Base-by-base conservation (phyloP, 2,113 vertebrate genomes). In the Serinus canaria region DNA sequence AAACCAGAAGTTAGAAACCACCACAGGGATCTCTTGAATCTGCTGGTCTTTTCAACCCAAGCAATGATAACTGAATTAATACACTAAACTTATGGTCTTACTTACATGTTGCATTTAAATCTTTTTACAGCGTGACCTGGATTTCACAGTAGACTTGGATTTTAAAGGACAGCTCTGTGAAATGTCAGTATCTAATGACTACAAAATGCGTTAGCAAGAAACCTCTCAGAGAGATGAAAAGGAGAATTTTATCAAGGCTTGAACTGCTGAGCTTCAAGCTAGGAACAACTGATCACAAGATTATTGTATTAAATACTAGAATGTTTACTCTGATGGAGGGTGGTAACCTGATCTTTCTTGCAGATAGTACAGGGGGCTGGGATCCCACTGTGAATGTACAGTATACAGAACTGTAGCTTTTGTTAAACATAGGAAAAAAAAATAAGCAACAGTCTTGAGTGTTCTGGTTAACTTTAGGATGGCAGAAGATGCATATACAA, bases 91-190 rank as follows among this genome's bases (percentile, higher is more conserved):
- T 88, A 46, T 0, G 3, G 21, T 63, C 50, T 80, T 80, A 60
- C 75, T 94, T 91, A 96, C 27, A 21, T 88, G 53, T 95, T 80
- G 30, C 56, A 30, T 89, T 89, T 69, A 58, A 58, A 78, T 96
- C 93, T 94, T 87, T 91, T 92, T 87, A 72, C 98, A 99, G 99
- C 98, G 99, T 55, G 99, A 99, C 97, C 97, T 99, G 97, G 99
- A 99, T 97, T 99, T 99, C 96, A 99, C 98, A 79, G 98, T 99
- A 92, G 99, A 99, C 95, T 97, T 99, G 98, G 99, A 99, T 97
- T 99, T 99, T 97, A 99, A 99, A 98, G 99, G 99, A 87, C 99
- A 99, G 98, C 98, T 99, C 60, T 99, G 99, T 80, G 99, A 99
- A 98, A 98, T 98, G 41, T 99, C 99, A 62, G 98, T 99, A 95